Percentiles rank a stretch among this genome's conserved stretches.
phyloP scores from a whole-genome alignment of 2,888 invertebrate species.

The Rhodophaea formosa region DNA sequence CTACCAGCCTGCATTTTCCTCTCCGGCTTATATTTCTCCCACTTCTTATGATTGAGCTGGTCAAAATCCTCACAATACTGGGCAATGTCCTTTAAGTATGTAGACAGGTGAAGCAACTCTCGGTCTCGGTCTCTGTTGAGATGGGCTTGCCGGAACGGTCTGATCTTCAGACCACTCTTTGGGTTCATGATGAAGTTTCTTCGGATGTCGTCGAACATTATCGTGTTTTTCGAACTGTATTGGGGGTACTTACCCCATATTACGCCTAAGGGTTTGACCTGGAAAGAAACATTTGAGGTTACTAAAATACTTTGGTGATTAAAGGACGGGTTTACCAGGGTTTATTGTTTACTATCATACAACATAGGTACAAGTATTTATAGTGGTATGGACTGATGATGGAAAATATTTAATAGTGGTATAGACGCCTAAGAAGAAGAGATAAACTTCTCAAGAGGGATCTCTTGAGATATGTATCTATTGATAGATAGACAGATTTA shows the following conservation, averaged over 20 bases:
- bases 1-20: conserved; percentile 59
- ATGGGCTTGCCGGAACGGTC: conserved; percentile 95
- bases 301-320: no score
- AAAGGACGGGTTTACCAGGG: no score
- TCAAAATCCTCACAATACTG: conserved; percentile 90
- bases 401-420: no score
- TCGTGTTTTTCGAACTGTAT: conserved; percentile 94
- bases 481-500: no score
- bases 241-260: conserved; percentile 98
- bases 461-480: no score
- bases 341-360: no score
- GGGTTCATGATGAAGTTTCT: conserved; percentile 99
- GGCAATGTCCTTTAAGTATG: conserved; percentile 92
- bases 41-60: conserved; percentile 92
- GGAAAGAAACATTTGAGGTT: conserved; percentile 32
- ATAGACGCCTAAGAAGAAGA: no score
- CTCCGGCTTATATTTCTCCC: conserved; percentile 89
- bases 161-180: conserved; percentile 93
- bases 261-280: conserved; percentile 96
- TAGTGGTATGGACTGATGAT: no score
- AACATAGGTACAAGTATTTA: no score
- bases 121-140: conserved; percentile 90
- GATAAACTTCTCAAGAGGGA: no score
- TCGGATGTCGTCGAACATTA: conserved; percentile 98
- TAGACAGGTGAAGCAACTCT: conserved; percentile 90